phyloP scores from a whole-genome alignment of 2,113 vertebrate genomes.

The Oryctolagus cuniculus region mOryCun1.1 NC_091441.1:8281501-8282000 shows the following conservation, averaged over 20 bases:
- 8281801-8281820: not conserved
- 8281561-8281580: conserved; percentile 22
- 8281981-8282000: rapidly evolving
- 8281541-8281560: conserved; percentile 48
- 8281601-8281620: conserved; percentile 66
- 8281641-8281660: conserved; percentile 51
- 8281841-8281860: not conserved
- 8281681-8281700: not conserved
- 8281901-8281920: rapidly evolving
- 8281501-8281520: conserved; percentile 56
- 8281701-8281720: conserved; percentile 56
- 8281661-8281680: not conserved
- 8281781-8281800: rapidly evolving
- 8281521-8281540: conserved; percentile 29
- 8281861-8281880: not conserved
- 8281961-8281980: no score
- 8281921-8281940: rapidly evolving
- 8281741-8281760: not conserved
- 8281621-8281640: conserved; percentile 65
- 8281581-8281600: conserved; percentile 58
- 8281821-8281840: not conserved
- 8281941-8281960: rapidly evolving
- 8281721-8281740: not conserved
- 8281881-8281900: not conserved
- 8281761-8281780: not conserved